Conservation (phyloP, 1,140 invertebrate species). For the Aricia agestis region DNA sequence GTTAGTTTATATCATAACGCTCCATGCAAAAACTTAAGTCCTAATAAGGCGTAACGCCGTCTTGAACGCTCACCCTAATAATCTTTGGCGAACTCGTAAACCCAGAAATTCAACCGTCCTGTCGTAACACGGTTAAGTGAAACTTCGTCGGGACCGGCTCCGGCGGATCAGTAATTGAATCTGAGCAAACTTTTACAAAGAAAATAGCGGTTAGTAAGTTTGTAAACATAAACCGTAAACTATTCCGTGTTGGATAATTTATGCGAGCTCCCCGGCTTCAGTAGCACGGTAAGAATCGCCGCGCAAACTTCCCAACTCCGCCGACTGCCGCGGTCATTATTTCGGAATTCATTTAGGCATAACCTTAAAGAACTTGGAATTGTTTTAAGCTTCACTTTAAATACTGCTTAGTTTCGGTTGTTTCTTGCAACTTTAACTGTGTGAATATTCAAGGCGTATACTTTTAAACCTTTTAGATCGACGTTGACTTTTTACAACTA, state of each 20-base stretch:
- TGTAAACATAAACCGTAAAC: conserved; percentile 35
- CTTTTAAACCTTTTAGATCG: background rate
- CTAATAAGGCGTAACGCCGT: background rate
- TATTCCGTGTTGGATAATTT: conserved; percentile 43
- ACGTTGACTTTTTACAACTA: background rate
- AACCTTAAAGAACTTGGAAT: conserved; percentile 13
- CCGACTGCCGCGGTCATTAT: conserved; percentile 3
- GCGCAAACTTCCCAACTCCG: conserved; percentile 32
- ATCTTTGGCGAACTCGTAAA: conserved; percentile 1
- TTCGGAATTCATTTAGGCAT: background rate
- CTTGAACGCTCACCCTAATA: conserved; percentile 10
- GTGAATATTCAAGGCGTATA: too few relatives aligned
- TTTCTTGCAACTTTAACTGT: too few relatives aligned
- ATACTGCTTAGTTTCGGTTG: background rate
- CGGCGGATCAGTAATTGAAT: conserved; percentile 20
- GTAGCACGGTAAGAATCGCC: conserved; percentile 21
- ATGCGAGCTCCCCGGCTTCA: conserved; percentile 28
- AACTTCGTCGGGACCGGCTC: conserved; percentile 8
- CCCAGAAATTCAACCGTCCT: conserved; percentile 11
- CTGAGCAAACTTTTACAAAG: conserved; percentile 27
- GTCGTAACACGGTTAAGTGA: conserved; percentile 6
- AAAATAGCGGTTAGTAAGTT: conserved; percentile 33
- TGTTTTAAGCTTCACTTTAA: background rate
- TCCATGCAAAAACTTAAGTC: background rate
- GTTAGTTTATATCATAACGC: background rate